phyloP scores from a whole-genome alignment of 2,888 invertebrate species.

The Himalopsyche tibetana region DNA sequence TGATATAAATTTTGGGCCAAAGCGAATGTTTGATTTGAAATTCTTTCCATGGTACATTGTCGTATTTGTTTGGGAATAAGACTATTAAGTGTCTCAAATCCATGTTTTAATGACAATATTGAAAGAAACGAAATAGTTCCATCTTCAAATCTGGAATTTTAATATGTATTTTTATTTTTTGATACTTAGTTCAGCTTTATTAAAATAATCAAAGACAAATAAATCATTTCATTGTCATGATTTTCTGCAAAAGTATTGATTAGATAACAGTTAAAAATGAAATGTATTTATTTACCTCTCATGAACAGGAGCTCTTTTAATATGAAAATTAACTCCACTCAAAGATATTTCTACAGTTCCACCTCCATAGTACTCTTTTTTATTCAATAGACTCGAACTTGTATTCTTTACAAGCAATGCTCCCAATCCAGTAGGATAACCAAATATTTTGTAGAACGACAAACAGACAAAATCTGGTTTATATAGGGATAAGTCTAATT shows the following conservation, averaged over 20 bases:
- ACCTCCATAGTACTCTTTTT: constrained; percentile 91
- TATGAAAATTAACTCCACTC: constrained; percentile 83
- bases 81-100: constrained; percentile 85
- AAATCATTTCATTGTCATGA: neutral
- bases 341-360: constrained; percentile 93
- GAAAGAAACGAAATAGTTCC: constrained; percentile 93
- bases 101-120: constrained; percentile 88
- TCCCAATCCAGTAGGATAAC: constrained; percentile 96
- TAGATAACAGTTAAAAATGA: too few species aligned
- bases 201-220: too few species aligned
- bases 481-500: constrained; percentile 82
- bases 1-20: constrained; percentile 85
- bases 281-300: constrained; percentile 79
- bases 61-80: constrained; percentile 78
- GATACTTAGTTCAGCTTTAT: too few species aligned
- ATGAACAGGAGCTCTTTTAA: constrained; percentile 81
- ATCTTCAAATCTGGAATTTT: constrained; percentile 89
- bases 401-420: constrained; percentile 87
- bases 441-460: constrained; percentile 98
- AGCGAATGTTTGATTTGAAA: constrained; percentile 85
- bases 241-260: neutral
- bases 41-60: constrained; percentile 77
- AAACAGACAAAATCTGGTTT: constrained; percentile 93
- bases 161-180: neutral
- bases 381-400: constrained; percentile 78